phyloP scores from a whole-genome alignment of 2,113 vertebrate species.

The Crotalus helleri region DNA sequence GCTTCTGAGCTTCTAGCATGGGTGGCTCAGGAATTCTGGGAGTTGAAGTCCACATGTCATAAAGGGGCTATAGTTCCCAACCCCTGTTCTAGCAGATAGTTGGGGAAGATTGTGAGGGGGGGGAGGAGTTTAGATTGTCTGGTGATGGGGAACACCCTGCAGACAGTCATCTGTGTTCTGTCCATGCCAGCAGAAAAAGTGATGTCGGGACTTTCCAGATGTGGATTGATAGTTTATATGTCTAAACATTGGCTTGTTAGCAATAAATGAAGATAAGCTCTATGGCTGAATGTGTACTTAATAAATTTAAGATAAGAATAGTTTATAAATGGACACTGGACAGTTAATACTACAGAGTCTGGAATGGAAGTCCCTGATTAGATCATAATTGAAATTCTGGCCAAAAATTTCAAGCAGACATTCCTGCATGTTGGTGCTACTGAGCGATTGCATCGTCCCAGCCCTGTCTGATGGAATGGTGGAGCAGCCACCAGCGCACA shows the following conservation, averaged over 20 bases:
- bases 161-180: not conserved
- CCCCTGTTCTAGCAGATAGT: not conserved
- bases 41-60: not conserved
- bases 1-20: not conserved
- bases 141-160: not conserved
- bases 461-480: not conserved
- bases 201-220: not conserved
- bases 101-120: too few species aligned
- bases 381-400: constrained; percentile 1
- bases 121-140: too few species aligned
- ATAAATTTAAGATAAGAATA: not conserved
- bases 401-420: not conserved
- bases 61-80: not conserved
- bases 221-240: not conserved
- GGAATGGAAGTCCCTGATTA: not conserved
- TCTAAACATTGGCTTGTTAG: not conserved
- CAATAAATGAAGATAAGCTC: not conserved
- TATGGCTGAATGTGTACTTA: not conserved
- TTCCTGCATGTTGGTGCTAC: not conserved
- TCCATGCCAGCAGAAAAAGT: not conserved
- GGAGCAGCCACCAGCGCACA: not conserved
- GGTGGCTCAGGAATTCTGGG: not conserved
- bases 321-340: not conserved
- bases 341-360: constrained; percentile 9
- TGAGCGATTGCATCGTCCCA: not conserved